phyloP scores from a whole-genome alignment of 2,797 vertebrate species.

The Fratercula arctica region DNA sequence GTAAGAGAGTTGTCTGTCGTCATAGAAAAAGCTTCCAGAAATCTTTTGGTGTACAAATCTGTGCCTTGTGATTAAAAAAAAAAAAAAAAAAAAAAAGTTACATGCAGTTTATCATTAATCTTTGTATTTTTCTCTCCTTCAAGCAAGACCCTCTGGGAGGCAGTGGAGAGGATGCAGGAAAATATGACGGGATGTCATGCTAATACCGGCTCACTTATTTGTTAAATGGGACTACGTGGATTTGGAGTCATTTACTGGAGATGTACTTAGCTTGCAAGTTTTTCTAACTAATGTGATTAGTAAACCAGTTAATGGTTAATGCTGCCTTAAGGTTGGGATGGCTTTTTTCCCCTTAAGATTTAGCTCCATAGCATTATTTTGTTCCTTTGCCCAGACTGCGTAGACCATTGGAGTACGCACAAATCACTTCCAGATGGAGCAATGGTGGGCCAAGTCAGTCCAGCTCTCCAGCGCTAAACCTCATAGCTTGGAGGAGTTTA shows the following conservation, averaged over 20 bases:
- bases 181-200: not conserved
- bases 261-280: not conserved
- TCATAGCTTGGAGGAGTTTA: not conserved
- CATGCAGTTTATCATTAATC: not conserved
- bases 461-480: conserved; percentile 11
- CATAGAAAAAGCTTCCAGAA: not conserved
- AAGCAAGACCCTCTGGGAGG: not conserved
- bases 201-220: not conserved
- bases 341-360: not conserved
- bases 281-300: conserved; percentile 15
- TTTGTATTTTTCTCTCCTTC: not conserved
- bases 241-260: not conserved
- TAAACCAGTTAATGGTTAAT: conserved; percentile 41
- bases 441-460: not conserved
- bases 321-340: conserved; percentile 3
- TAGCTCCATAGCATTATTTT: conserved; percentile 25
- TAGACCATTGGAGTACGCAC: not conserved
- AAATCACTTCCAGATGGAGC: conserved; percentile 67
- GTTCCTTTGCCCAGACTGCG: conserved; percentile 47
- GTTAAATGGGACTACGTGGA: not conserved
- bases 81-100: not conserved
- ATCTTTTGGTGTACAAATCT: not conserved
- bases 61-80: not conserved
- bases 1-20: not conserved
- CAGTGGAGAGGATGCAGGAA: not conserved